Percentiles rank a stretch among this genome's conserved stretches.
phyloP scores from a whole-genome alignment of 1,140 invertebrate species.

The Bombus superbus region DNA sequence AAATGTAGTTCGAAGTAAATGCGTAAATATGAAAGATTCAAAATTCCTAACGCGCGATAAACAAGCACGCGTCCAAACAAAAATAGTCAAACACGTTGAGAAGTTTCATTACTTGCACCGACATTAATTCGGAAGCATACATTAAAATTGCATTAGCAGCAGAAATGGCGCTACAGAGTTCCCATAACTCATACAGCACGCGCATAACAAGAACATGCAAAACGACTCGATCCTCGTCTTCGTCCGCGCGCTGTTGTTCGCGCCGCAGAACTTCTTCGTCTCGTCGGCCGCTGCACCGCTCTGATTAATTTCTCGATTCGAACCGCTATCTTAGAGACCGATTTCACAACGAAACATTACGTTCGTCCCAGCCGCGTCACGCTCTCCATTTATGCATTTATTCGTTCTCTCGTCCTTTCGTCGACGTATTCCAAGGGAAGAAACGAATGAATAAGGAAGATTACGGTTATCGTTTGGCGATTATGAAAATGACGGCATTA shows the following conservation, averaged over 20 bases:
- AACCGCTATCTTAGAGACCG: background rate
- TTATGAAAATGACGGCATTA: constrained; percentile 48
- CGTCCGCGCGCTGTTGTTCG: background rate
- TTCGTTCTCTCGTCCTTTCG: background rate
- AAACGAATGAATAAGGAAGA: constrained; percentile 26
- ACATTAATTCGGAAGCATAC: constrained; percentile 50
- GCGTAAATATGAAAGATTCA: background rate
- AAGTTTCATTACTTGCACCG: constrained; percentile 53
- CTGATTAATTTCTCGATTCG: constrained; percentile 53
- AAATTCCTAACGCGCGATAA: background rate
- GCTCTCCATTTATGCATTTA: background rate
- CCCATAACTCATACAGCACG: constrained; percentile 46
- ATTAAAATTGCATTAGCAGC: constrained; percentile 64
- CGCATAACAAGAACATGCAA: constrained; percentile 43
- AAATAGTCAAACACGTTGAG: constrained; percentile 1
- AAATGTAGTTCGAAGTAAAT: background rate
- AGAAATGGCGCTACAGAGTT: constrained; percentile 34
- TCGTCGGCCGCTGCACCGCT: background rate
- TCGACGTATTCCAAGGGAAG: background rate
- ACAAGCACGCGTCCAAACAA: background rate
- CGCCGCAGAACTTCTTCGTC: background rate
- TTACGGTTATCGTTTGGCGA: constrained; percentile 33
- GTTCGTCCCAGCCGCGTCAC: background rate
- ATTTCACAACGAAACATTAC: background rate
- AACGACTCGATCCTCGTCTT: constrained; percentile 41